Evolutionary conservation across 2,888 invertebrate species (phyloP).

Genomic region (Tyria jacobaeae): DNA sequence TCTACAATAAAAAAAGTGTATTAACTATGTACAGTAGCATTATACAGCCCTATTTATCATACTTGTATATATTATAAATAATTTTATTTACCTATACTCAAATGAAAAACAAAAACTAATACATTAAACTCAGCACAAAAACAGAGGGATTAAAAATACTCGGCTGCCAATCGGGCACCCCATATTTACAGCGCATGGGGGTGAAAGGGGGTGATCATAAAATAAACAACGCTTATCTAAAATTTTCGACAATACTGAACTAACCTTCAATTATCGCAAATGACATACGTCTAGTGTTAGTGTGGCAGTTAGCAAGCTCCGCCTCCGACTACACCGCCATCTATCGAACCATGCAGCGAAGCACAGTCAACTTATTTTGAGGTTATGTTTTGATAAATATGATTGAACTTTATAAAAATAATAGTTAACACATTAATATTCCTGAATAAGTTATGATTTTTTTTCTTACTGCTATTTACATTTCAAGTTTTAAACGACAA

Average conservation of each 20-base stretch:
- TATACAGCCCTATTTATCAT: background rate
- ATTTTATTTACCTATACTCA: background rate
- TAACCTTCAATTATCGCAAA: slow-evolving; percentile 63
- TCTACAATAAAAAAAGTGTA: too few relatives aligned
- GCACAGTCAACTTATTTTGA: slow-evolving; percentile 53
- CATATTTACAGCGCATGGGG: slow-evolving; percentile 51
- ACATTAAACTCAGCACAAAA: slow-evolving; percentile 42
- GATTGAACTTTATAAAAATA: slow-evolving; percentile 19
- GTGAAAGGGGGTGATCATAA: slow-evolving; percentile 54
- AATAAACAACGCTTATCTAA: slow-evolving; percentile 66
- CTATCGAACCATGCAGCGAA: slow-evolving; percentile 51
- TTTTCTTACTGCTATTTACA: slow-evolving; percentile 23
- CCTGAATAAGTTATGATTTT: slow-evolving; percentile 8
- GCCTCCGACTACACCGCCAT: slow-evolving; percentile 63
- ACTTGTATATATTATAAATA: background rate
- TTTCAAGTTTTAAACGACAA: slow-evolving; percentile 1
- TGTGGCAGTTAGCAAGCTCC: slow-evolving; percentile 61
- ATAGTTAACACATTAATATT: background rate
- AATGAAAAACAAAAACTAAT: slow-evolving; percentile 28
- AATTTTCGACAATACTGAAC: slow-evolving; percentile 64
- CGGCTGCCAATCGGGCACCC: slow-evolving; percentile 51
- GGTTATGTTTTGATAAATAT: slow-evolving; percentile 61
- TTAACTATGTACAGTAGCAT: background rate
- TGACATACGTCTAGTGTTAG: slow-evolving; percentile 60
- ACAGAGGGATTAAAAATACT: slow-evolving; percentile 54